Conservation (phyloP, 2,797 vertebrate species). For the Hemibagrus guttatus region DNA sequence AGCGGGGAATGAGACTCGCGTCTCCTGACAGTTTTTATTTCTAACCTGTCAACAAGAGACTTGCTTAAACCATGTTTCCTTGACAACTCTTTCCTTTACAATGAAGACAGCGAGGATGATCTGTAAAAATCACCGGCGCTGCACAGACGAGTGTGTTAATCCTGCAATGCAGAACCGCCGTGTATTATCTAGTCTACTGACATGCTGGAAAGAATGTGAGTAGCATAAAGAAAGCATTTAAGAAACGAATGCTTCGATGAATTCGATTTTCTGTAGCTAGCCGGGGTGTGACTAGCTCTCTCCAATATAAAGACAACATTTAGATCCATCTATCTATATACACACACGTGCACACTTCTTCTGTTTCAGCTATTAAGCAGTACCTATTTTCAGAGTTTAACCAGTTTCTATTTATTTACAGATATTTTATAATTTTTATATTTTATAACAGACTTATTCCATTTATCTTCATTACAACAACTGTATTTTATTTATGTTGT, state of each 20-base stretch:
- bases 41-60: slow-evolving; percentile 44
- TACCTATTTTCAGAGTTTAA: too few species aligned
- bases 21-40: slow-evolving; percentile 45
- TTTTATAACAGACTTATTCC: too few species aligned
- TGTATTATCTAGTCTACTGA: not conserved
- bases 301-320: not conserved
- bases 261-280: not conserved
- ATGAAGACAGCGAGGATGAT: slow-evolving; percentile 9
- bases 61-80: slow-evolving; percentile 35
- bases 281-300: not conserved
- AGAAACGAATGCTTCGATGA: not conserved
- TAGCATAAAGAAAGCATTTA: not conserved
- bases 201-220: not conserved
- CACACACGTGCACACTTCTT: too few species aligned
- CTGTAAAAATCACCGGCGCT: not conserved
- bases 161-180: not conserved
- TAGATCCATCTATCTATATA: not conserved
- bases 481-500: too few species aligned
- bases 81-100: slow-evolving; percentile 21
- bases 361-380: too few species aligned
- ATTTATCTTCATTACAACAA: too few species aligned
- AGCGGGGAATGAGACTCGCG: slow-evolving; percentile 26
- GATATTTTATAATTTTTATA: too few species aligned
- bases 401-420: too few species aligned
- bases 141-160: not conserved